phyloP scores from a whole-genome alignment of 1,140 invertebrate species.

The Ylistrum balloti region DNA sequence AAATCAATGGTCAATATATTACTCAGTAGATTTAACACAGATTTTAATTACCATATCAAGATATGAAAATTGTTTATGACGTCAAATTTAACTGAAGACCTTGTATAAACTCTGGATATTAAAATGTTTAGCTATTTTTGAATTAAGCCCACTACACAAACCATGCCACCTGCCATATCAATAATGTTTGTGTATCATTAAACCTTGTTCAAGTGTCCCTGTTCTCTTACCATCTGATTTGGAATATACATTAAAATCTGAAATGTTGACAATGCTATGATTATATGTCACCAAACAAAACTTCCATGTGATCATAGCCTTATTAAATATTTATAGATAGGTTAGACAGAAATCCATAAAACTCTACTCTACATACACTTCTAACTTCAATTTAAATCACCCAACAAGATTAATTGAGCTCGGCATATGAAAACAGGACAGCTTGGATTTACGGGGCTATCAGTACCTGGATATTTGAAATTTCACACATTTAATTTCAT shows the following conservation, averaged over 20 bases:
- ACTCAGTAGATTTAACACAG: too few species aligned
- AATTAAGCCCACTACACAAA: too few species aligned
- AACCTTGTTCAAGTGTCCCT: too few species aligned
- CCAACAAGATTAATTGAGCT: background rate
- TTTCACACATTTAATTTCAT: slow-evolving; percentile 27
- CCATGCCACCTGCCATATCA: too few species aligned
- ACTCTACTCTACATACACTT: background rate
- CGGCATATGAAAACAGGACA: background rate
- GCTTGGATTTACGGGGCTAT: background rate
- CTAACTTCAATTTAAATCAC: slow-evolving; percentile 3
- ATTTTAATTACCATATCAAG: too few species aligned
- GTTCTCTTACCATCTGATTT: background rate
- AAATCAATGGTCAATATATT: too few species aligned
- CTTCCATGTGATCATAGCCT: background rate
- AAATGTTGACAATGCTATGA: background rate
- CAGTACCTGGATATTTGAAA: background rate
- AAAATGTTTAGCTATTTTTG: too few species aligned
- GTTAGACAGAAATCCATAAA: background rate
- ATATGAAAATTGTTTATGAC: too few species aligned
- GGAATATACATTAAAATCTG: background rate
- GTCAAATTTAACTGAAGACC: too few species aligned
- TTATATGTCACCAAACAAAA: background rate
- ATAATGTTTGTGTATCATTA: too few species aligned
- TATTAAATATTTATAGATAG: background rate
- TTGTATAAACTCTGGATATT: too few species aligned